These are phyloP conservation scores for Tenebrio molitor DNA, from an alignment of 1,140 invertebrate species.

Conservation along the genomic window DNA sequence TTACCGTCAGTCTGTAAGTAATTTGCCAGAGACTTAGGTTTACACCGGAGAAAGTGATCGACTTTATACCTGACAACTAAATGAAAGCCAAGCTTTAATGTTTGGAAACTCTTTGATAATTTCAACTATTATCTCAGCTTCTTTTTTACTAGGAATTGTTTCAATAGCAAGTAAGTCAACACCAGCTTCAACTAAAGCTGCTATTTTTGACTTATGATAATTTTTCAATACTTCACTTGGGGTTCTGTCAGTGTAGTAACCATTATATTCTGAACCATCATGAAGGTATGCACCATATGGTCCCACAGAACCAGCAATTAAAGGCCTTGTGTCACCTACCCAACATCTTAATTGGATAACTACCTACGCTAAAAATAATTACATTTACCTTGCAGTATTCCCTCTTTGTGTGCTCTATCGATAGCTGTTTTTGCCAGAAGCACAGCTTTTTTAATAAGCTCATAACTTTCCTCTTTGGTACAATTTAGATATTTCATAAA, in stretches of 20 bases:
- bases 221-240: conserved; percentile 69
- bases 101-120: conserved; percentile 70
- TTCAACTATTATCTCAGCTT: conserved; percentile 71
- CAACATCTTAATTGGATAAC: not conserved
- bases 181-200: conserved; percentile 70
- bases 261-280: conserved; percentile 79
- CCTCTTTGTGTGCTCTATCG: conserved; percentile 48
- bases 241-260: conserved; percentile 71
- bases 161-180: conserved; percentile 76
- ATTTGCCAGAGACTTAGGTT: not conserved
- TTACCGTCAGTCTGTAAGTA: conserved; percentile 68
- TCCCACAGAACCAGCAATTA: conserved; percentile 75
- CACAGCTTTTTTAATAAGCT: conserved; percentile 69
- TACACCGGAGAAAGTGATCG: no score
- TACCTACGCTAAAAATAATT: not conserved
- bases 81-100: conserved; percentile 72
- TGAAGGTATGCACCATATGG: conserved; percentile 76
- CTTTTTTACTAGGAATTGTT: conserved; percentile 74
- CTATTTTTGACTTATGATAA: conserved; percentile 73
- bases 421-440: conserved; percentile 65
- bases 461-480: conserved; percentile 66
- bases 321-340: conserved; percentile 57
- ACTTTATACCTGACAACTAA: conserved; percentile 49
- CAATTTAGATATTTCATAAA: conserved; percentile 69
- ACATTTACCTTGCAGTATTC: conserved; percentile 42